Percentiles rank a stretch among this genome's conserved stretches.
phyloP scores from a whole-genome alignment of 2,113 vertebrate species.

The Nycticebus coucang region DNA sequence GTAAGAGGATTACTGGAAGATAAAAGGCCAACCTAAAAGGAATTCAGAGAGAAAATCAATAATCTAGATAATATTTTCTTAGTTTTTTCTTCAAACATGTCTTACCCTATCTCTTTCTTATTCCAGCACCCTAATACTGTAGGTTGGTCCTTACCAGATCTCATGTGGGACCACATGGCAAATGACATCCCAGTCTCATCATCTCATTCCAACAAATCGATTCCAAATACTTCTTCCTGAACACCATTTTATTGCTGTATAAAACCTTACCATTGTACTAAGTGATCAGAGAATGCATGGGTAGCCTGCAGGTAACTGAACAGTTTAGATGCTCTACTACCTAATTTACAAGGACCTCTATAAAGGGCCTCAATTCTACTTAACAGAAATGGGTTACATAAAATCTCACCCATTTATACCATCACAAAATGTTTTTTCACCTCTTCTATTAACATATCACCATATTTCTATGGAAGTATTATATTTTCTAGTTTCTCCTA shows the following conservation, averaged over 20 bases:
- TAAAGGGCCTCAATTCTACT: background rate
- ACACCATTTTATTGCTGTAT: background rate
- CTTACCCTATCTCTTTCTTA: slow-evolving; percentile 9
- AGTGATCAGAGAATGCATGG: background rate
- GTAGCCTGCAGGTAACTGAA: background rate
- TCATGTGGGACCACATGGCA: background rate
- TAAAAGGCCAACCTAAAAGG: slow-evolving; percentile 31
- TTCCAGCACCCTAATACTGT: background rate
- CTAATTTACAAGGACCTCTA: background rate
- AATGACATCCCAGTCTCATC: background rate
- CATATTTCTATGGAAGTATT: background rate
- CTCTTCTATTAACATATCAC: slow-evolving; percentile 15
- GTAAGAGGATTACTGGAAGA: background rate
- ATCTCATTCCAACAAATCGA: slow-evolving; percentile 13
- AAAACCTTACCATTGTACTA: slow-evolving; percentile 10
- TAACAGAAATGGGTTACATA: background rate
- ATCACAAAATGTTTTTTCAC: background rate
- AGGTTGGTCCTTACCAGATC: background rate
- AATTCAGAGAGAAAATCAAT: background rate
- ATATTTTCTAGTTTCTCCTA: background rate
- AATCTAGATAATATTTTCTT: background rate
- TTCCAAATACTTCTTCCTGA: background rate
- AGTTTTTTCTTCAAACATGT: slow-evolving; percentile 14
- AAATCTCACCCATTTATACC: background rate
- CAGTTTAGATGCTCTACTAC: background rate